A percentile compares a stretch with the other conserved stretches of the same genome.
Conservation (phyloP, 2,888 invertebrate species). For the Andricus quercusramuli region DNA sequence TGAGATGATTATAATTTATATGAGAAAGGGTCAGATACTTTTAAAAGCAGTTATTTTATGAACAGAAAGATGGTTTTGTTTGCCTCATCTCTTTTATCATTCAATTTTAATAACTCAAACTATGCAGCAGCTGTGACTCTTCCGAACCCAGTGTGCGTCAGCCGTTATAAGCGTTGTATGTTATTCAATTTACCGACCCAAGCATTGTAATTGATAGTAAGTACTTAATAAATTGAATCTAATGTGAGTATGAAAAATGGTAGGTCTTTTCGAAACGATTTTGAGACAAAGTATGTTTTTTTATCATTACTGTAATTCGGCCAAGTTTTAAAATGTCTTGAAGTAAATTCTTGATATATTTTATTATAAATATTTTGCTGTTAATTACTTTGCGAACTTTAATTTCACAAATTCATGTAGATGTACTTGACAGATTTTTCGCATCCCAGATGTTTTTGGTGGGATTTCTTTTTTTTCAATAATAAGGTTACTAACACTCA, state of each 20-base stretch:
- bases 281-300: not conserved
- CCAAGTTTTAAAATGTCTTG: no score
- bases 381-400: no score
- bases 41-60: not conserved
- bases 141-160: constrained; percentile 27
- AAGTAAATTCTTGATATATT: no score
- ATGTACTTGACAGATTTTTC: no score
- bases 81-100: constrained; percentile 34
- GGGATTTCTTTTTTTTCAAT: no score
- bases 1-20: not conserved
- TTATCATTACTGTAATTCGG: no score
- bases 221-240: constrained; percentile 33
- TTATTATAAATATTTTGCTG: no score
- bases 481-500: no score
- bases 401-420: no score
- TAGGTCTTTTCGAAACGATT: not conserved
- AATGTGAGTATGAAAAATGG: not conserved
- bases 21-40: not conserved
- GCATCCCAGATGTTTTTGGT: no score
- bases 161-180: constrained; percentile 25
- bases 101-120: constrained; percentile 39
- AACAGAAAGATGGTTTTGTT: constrained; percentile 26
- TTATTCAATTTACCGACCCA: constrained; percentile 38
- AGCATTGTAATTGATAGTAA: constrained; percentile 40
- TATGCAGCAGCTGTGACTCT: constrained; percentile 26